Base-by-base conservation (phyloP, 1,140 invertebrate genomes). In the Drosophila parabipectinata region DNA sequence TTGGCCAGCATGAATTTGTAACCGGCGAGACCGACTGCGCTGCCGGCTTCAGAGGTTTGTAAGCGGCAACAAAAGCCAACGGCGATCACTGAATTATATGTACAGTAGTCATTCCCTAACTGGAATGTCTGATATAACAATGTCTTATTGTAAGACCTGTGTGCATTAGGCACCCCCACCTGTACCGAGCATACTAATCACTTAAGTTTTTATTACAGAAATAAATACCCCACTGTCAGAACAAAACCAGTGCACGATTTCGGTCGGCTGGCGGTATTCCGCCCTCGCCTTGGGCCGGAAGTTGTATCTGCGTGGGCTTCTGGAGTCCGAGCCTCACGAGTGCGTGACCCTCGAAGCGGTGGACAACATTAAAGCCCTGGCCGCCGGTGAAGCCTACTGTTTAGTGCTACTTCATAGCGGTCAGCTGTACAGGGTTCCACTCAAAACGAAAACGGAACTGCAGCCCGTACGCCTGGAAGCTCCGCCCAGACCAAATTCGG, bases 1-100 rank as follows among this genome's bases (percentile, higher is more conserved):
- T 92, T 71, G 90, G 90, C 15, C 92, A 92, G 77, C 85, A 92
- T 54, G 61, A 81, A 63, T 56, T 45, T 58, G 72, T 75, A 50
- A 68, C 52, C 59, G 52, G 44, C 21, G 51, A 51, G 56, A 51
- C 10, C 41, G 66, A 61, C 32, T 37, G 50, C 57, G 60, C 44
- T 50, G 83, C 77, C 71, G 74, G 61, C 59, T 82, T 85, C 44
- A 75, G 69, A 12, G 82, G 82, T 85, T 75, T 52, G 73, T 78
- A 74, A 52, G 28, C 30, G 41, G 51, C 24, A 55, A 58, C 55
- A 53, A 66, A 63, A 45, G 66, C 41, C 66, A 30, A 15, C 32
- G 63, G 37, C 39, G 21, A 32, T 64, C 15, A 53, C 30, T 34
- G 47, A 52, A 55, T 69, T 62, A 37, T 10, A 34, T 28, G 15